These are phyloP conservation scores for Hypomesus transpacificus DNA, from an alignment of 2,113 vertebrate genomes.

Conservation along the genomic window DNA sequence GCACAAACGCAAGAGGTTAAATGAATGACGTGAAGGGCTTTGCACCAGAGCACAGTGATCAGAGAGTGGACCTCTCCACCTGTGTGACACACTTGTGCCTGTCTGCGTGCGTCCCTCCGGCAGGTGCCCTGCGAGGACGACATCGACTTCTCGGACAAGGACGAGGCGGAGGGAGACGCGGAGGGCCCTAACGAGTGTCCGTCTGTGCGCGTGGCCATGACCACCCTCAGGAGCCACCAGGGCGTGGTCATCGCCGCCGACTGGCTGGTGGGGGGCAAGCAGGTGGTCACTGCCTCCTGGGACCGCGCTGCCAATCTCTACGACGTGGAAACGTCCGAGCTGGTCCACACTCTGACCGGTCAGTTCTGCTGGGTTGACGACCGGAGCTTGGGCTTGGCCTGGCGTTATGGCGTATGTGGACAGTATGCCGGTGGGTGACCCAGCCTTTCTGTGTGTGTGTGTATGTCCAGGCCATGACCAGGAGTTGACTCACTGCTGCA, in stretches of 20 bases:
- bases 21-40: no score
- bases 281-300: constrained; percentile 95
- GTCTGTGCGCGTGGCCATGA: constrained; percentile 80
- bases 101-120: constrained; percentile 36
- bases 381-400: no score
- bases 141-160: constrained; percentile 89
- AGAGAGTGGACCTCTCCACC: background rate
- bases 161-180: constrained; percentile 88
- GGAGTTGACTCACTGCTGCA: constrained; percentile 97
- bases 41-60: no score
- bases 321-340: constrained; percentile 94
- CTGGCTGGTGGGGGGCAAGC: constrained; percentile 95
- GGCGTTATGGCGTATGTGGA: no score
- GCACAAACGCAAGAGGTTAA: no score
- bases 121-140: constrained; percentile 86
- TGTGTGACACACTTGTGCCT: no score
- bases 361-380: constrained; percentile 34
- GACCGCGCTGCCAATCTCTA: constrained; percentile 95
- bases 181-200: constrained; percentile 88
- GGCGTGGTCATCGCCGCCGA: constrained; percentile 96
- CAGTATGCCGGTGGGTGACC: background rate
- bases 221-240: constrained; percentile 94
- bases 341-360: constrained; percentile 96
- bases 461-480: constrained; percentile 87
- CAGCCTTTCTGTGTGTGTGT: background rate